Conservation (phyloP, 1,140 invertebrate species). For the Andrena cerasifolii region DNA sequence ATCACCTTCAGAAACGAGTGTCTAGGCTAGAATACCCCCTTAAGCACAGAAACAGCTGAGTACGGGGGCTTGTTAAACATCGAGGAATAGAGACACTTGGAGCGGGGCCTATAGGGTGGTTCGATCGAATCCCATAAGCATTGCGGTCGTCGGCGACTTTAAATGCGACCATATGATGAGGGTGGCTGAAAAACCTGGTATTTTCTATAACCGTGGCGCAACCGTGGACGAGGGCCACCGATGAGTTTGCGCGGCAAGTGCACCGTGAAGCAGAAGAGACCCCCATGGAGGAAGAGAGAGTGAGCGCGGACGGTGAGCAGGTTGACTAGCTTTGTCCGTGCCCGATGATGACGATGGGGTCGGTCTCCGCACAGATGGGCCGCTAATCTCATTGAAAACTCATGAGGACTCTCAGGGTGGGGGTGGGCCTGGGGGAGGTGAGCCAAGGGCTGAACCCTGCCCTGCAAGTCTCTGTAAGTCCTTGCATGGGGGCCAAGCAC, state of each 20-base stretch:
- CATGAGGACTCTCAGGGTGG: constrained; percentile 79
- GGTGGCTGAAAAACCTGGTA: constrained; percentile 71
- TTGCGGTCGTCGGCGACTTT: constrained; percentile 74
- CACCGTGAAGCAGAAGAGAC: constrained; percentile 61
- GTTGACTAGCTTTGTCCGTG: constrained; percentile 80
- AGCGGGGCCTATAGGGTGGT: background rate
- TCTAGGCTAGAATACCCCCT: too few relatives aligned
- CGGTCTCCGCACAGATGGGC: constrained; percentile 81
- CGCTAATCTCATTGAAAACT: constrained; percentile 83
- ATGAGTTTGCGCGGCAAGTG: constrained; percentile 74
- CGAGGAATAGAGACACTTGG: background rate
- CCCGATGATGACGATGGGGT: constrained; percentile 78
- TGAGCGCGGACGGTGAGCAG: constrained; percentile 74
- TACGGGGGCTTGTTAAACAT: background rate
- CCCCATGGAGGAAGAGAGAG: constrained; percentile 68
- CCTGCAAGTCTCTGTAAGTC: constrained; percentile 63
- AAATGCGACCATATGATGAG: constrained; percentile 78
- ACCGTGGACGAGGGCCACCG: constrained; percentile 12
- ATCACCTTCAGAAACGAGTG: too few relatives aligned
- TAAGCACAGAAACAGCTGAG: too few relatives aligned
- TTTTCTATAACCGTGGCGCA: constrained; percentile 58
- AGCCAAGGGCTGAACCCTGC: constrained; percentile 60
- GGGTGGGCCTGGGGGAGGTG: constrained; percentile 50
- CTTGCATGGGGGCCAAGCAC: constrained; percentile 72
- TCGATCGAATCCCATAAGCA: constrained; percentile 37